These are phyloP conservation scores for Dendrolimus kikuchii DNA, from an alignment of 1,140 invertebrate species.

Conservation along the genomic window DNA sequence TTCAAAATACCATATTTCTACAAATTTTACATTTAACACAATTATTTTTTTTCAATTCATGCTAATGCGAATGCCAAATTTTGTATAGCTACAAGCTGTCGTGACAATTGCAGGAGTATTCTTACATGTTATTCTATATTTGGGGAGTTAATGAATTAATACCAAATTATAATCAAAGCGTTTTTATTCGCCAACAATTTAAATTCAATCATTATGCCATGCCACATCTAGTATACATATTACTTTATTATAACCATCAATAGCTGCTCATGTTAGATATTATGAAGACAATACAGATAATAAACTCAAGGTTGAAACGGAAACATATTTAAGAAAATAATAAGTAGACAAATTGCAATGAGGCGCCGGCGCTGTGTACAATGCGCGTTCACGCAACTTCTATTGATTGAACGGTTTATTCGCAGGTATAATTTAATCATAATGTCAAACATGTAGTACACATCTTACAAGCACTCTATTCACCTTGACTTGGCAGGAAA, in stretches of 20 bases:
- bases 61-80: no score
- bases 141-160: not conserved
- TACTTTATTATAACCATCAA: not conserved
- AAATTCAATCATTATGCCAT: slow-evolving; percentile 1
- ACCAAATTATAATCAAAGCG: not conserved
- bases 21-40: no score
- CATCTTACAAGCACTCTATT: slow-evolving; percentile 7
- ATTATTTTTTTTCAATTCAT: no score
- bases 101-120: no score
- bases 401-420: slow-evolving; percentile 19
- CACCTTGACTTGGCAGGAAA: slow-evolving; percentile 15
- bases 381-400: slow-evolving; percentile 30
- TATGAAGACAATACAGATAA: slow-evolving; percentile 29
- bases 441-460: slow-evolving; percentile 30
- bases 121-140: no score
- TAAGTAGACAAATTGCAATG: slow-evolving; percentile 29
- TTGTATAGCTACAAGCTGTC: no score
- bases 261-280: slow-evolving; percentile 4
- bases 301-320: slow-evolving; percentile 27
- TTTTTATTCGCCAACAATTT: not conserved
- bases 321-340: slow-evolving; percentile 22
- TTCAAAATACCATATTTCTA: no score
- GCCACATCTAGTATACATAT: not conserved
- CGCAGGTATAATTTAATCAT: slow-evolving; percentile 41
- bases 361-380: slow-evolving; percentile 15